These are phyloP conservation scores for Oncorhynchus keta DNA, from an alignment of 2,113 vertebrate species.

Conservation along the genomic window DNA sequence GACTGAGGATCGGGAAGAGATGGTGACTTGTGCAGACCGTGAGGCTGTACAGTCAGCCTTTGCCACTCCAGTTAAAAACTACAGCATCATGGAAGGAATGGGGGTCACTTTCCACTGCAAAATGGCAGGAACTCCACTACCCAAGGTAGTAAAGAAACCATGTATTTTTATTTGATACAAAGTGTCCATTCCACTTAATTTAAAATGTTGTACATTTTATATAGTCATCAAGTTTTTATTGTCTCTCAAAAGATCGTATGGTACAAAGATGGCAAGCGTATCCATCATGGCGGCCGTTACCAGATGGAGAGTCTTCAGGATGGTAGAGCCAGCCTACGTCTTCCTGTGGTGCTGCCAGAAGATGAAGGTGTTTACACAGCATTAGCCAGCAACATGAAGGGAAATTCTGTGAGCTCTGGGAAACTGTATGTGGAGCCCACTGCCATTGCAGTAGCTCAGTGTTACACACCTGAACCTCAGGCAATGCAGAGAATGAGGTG, in stretches of 20 bases:
- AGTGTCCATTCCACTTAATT: background rate
- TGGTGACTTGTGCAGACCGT: slow-evolving; percentile 83
- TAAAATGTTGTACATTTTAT: background rate
- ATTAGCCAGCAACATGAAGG: slow-evolving; percentile 89
- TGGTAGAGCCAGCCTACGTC: slow-evolving; percentile 87
- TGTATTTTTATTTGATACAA: background rate
- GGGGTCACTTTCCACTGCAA: slow-evolving; percentile 95
- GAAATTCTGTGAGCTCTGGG: slow-evolving; percentile 92
- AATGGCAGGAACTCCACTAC: slow-evolving; percentile 86
- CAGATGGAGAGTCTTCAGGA: slow-evolving; percentile 91
- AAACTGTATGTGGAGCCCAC: slow-evolving; percentile 92
- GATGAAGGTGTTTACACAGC: slow-evolving; percentile 97
- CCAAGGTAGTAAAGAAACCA: slow-evolving; percentile 80
- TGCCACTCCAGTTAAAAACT: slow-evolving; percentile 88
- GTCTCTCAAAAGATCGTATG: slow-evolving; percentile 83
- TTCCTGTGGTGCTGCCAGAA: slow-evolving; percentile 88
- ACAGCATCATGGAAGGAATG: slow-evolving; percentile 91
- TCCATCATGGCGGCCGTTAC: slow-evolving; percentile 81
- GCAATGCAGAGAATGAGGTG: slow-evolving; percentile 89
- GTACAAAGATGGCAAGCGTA: slow-evolving; percentile 96
- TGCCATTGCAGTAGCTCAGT: slow-evolving; percentile 71
- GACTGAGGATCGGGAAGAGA: slow-evolving; percentile 88
- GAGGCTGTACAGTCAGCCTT: slow-evolving; percentile 86
- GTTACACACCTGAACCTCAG: slow-evolving; percentile 84
- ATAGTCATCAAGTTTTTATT: background rate